Evolutionary conservation across 92 coral and sea anemone genomes (phyloP).

Genomic region (Epizoanthus stellaris): DNA sequence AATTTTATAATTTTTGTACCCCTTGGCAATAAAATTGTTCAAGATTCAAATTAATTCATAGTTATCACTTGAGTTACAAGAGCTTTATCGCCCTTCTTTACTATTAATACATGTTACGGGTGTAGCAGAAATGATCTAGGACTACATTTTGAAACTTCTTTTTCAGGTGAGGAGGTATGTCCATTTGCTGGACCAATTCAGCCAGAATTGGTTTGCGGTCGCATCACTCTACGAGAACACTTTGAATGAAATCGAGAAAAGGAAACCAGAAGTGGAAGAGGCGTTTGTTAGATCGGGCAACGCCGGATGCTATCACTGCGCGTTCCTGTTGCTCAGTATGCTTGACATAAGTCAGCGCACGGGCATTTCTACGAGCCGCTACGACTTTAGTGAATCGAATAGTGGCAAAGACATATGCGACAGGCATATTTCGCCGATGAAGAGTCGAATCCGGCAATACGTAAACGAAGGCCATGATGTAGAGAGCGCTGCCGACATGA

Average conservation of each 20-base stretch:
- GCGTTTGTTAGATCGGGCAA: slow-evolving; percentile 17
- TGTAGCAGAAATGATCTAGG: too few species aligned
- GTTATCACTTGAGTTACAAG: too few species aligned
- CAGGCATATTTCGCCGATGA: slow-evolving; percentile 21
- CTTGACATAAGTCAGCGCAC: not conserved
- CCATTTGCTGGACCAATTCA: slow-evolving; percentile 16
- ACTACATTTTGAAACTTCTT: not conserved
- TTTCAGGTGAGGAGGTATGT: slow-evolving; percentile 21
- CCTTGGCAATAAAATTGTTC: too few species aligned
- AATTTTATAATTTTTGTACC: too few species aligned
- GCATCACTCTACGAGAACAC: slow-evolving; percentile 9
- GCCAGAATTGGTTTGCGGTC: slow-evolving; percentile 32
- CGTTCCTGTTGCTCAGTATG: not conserved
- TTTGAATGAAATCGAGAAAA: not conserved
- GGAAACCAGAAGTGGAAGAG: not conserved
- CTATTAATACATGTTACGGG: too few species aligned
- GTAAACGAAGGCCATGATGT: slow-evolving; percentile 37
- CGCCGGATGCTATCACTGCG: slow-evolving; percentile 16
- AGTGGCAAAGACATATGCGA: slow-evolving; percentile 40
- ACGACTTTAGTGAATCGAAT: slow-evolving; percentile 27
- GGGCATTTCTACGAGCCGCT: not conserved
- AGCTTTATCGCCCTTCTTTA: too few species aligned
- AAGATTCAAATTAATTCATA: too few species aligned
- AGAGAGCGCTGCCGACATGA: slow-evolving; percentile 27
- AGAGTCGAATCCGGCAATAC: slow-evolving; percentile 34